Base-by-base conservation (phyloP, 2,113 vertebrate species). In the Sander lucioperca region DNA sequence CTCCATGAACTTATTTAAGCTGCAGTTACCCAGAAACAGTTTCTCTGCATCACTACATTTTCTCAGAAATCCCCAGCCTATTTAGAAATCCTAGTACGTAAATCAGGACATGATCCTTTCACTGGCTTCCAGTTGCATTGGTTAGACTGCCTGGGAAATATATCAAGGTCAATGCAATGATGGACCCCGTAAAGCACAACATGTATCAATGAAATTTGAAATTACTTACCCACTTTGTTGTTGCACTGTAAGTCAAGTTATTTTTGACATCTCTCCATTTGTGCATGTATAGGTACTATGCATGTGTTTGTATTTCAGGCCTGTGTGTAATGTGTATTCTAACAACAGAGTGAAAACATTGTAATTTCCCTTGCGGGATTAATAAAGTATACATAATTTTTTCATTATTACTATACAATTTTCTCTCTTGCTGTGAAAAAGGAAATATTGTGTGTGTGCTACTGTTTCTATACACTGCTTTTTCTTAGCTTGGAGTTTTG, bases 1-100 rank as follows among this genome's bases (percentile, higher is more conserved):
- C n/a, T 70, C 25, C 27, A 4, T 70, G 36, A 61, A 57, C 23
- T 23, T 58, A 15, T 64, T 64, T 65, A 53, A 70, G 43, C 62
- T 43, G 39, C 64, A 68, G 47, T 63, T 63, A 63, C 61, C 21
- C 63, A 25, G 39, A 47, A 30, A 19, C 39, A 1, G 45, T 25
- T 30, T 51, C 27, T 39, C 18, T 18, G 6, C 73, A 36, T 48
- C 4, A 4, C 12, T 74, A 1, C 50, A 51, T 56, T 72, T 36
- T 47, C 59, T 11, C 53, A 15, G 51, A 66, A 66, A 58, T 23
- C 47, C 2, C 18, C 3, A 15, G 16, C 3, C 10, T 1, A 19
- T 36, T 74, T 51, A 33, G 12, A 48, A 48, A 61, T 48, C n/a
- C 12, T 36, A 7, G 33, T 2, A 48, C 11, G 4, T 25, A 13